Evolutionary conservation across 2,113 vertebrate species (phyloP).

Genomic region (Paedocypris sp.): DNA sequence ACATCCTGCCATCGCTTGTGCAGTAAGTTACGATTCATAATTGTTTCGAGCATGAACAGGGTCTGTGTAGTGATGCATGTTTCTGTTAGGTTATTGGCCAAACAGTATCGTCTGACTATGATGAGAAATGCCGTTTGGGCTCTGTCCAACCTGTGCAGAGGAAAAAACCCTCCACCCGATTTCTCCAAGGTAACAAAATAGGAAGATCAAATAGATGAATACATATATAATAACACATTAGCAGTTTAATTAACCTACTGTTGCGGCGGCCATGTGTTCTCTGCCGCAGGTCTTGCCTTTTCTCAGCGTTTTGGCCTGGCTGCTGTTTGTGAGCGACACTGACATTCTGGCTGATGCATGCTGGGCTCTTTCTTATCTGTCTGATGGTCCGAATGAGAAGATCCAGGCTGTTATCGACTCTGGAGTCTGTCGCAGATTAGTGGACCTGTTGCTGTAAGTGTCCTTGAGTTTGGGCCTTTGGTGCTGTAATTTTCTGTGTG

Average conservation of each 20-base stretch:
- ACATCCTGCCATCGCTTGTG: slow-evolving; percentile 86
- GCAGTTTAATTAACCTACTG: too few species aligned
- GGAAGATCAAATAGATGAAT: too few species aligned
- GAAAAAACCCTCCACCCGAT: slow-evolving; percentile 95
- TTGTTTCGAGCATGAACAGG: neutral
- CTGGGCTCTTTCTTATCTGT: slow-evolving; percentile 95
- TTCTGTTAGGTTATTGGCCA: slow-evolving; percentile 76
- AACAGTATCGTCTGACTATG: slow-evolving; percentile 95
- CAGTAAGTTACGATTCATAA: slow-evolving; percentile 73
- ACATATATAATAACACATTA: too few species aligned
- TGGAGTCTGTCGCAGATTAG: slow-evolving; percentile 91
- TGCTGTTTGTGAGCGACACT: slow-evolving; percentile 91
- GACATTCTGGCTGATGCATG: slow-evolving; percentile 95
- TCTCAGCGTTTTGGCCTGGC: slow-evolving; percentile 91
- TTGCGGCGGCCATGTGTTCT: too few species aligned
- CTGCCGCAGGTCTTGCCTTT: slow-evolving; percentile 83
- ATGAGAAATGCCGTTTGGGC: slow-evolving; percentile 97
- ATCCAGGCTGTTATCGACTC: slow-evolving; percentile 98
- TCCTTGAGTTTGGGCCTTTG: neutral
- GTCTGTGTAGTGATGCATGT: neutral
- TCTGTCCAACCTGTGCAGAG: slow-evolving; percentile 93
- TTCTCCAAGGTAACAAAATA: slow-evolving; percentile 80
- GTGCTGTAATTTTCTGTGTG: neutral
- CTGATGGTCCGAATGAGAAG: slow-evolving; percentile 96
- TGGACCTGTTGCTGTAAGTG: slow-evolving; percentile 89